Evolutionary conservation across 2,888 invertebrate species (phyloP), one percentile per base, ranked within the genome.

Genomic region (Prosopocoilus inquinatus): DNA sequence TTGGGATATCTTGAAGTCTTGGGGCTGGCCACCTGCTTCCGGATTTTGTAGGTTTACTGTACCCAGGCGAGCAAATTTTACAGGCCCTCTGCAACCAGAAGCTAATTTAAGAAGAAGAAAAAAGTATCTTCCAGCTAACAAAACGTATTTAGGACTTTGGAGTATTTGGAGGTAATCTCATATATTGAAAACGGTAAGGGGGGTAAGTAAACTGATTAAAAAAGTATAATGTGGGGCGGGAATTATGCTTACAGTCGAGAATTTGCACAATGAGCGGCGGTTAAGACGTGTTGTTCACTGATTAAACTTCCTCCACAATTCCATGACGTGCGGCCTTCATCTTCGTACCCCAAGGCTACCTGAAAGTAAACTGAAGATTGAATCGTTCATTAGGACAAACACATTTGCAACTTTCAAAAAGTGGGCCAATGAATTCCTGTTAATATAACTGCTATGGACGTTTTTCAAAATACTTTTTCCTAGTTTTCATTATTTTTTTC

Each of bases 221-320:
- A 33, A 9, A 9, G 9, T 3, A 12, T 47, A 11, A 35, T 3
- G 3, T 11, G 32, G n/a, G n/a, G 13, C 13, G 9, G n/a, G n/a
- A n/a, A 34, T 36, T 47, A 33, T 2, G 35, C 32, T 48, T 43
- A 47, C 34, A n/a, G 9, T 38, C 39, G 49, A 13, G 53, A 50
- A 35, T 35, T 28, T 20, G 47, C 13, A 62, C 87, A 88, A 67
- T 87, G 87, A 0, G 84, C 86, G 0, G 87, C 86, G 0, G 86
- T 84, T 2, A 88, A 69, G 35, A 88, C 81, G 69, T 80, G 85
- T 3, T 75, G 74, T 0, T 82, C 63, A 49, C 83, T 83, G 50
- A 88, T 81, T 13, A 88, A 75, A 2, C 81, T 79, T 0, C 87
- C 88, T 0, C 87, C 87, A 64, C 88, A 88, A 2, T 62, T 63